Evolutionary conservation across 2,113 vertebrate species (phyloP), one percentile per base, ranked within the genome.

Genomic region (Colossoma macropomum): DNA sequence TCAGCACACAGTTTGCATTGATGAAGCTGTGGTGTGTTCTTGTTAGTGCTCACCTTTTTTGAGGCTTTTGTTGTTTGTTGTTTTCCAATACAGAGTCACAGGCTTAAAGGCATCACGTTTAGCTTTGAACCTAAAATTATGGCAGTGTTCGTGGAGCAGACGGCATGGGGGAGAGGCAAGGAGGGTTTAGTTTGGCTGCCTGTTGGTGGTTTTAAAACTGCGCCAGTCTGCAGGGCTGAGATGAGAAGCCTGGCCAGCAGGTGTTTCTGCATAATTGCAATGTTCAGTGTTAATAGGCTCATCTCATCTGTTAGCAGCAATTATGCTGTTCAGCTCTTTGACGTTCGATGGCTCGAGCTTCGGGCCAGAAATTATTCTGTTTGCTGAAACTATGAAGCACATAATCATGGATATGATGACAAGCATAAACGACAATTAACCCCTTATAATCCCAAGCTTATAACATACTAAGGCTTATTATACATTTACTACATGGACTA

Each of bases 261-360:
- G 88, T 87, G 86, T 71, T 71, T 71, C 41, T 75, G 71, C 48
- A 23, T 86, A 89, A 87, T 89, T 87, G 71, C 77, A 75, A 75
- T 74, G 72, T 75, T 87, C 69, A 63, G 72, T 50, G 73, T 79
- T 88, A 86, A 90, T 84, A 75, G 85, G 82, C 82, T 62, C 65
- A 30, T 86, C 80, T 84, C 84, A 84, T 90, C 84, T 79, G 82
- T 82, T 86, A 63, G 69, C 73, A 56, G 73, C 69, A 85, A 88
- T 88, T 87, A 88, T 45, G 80, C 81, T 54, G 76, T 81, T 84
- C 80, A 83, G 80, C 74, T 78, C 72, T 28, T 70, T 84, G 85
- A 80, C 76, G 72, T 71, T 68, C 66, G 56, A 34, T 76, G 78
- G 1, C 54, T 2, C 59, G 68, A 66, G 54, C 63, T 72, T 27